Conservation (phyloP, 2,888 invertebrate species). For the Zygogramma bicolorata region DNA sequence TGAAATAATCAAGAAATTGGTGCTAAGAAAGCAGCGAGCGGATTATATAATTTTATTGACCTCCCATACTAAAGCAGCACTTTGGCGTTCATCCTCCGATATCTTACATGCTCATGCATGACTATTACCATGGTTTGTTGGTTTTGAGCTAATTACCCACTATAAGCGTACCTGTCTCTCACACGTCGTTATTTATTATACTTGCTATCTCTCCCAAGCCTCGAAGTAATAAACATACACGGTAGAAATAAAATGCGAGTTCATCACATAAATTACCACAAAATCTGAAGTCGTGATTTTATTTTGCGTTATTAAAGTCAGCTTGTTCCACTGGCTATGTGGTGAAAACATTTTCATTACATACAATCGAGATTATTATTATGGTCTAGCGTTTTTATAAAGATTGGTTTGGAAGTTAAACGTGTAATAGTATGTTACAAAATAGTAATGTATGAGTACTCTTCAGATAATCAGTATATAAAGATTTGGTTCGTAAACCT, state of each 20-base stretch:
- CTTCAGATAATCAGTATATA: slow-evolving; percentile 2
- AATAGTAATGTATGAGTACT: slow-evolving; percentile 10
- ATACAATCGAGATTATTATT: slow-evolving; percentile 32
- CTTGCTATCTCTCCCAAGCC: slow-evolving; percentile 42
- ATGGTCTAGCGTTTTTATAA: slow-evolving; percentile 17
- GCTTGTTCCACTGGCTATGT: slow-evolving; percentile 33
- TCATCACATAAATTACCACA: slow-evolving; percentile 38
- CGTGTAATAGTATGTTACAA: slow-evolving; percentile 30
- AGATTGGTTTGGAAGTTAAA: slow-evolving; percentile 27
- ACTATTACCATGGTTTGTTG: slow-evolving; percentile 50
- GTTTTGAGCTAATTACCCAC: slow-evolving; percentile 52
- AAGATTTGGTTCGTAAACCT: not conserved
- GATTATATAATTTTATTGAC: not conserved
- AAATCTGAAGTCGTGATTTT: slow-evolving; percentile 45
- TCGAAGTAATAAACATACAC: slow-evolving; percentile 36
- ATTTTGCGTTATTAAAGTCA: slow-evolving; percentile 43
- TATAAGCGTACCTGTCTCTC: slow-evolving; percentile 48
- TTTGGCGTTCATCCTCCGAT: not conserved
- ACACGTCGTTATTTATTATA: slow-evolving; percentile 52
- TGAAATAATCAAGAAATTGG: no score
- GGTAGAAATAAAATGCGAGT: slow-evolving; percentile 36
- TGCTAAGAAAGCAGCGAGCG: no score
- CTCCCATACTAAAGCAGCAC: not conserved
- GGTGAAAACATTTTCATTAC: slow-evolving; percentile 44
- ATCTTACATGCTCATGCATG: slow-evolving; percentile 32